phyloP scores from a whole-genome alignment of 64 coral and sea anemone species.

The Dendronephthya gigantea region DNA sequence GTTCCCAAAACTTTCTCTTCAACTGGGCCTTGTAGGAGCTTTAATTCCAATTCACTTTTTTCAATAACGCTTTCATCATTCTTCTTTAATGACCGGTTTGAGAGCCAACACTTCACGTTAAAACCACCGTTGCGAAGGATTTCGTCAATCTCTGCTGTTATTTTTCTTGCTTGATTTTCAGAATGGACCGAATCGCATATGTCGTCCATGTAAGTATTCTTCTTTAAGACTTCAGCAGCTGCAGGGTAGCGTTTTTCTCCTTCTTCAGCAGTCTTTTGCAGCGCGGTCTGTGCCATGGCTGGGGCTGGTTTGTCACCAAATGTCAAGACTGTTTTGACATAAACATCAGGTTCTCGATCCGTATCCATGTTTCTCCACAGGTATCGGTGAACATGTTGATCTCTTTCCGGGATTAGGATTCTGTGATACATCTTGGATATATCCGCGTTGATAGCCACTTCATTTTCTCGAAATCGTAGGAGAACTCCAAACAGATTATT shows the following conservation, averaged over 20 bases:
- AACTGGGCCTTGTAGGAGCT: slow-evolving; percentile 28
- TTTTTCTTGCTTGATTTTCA: slow-evolving; percentile 18
- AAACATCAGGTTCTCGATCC: neutral
- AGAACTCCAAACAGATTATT: neutral
- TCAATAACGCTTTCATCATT: neutral
- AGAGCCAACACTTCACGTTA: slow-evolving; percentile 26
- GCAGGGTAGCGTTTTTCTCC: neutral
- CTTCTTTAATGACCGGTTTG: slow-evolving; percentile 6
- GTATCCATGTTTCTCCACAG: slow-evolving; percentile 13
- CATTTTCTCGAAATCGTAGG: slow-evolving; percentile 1
- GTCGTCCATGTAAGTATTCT: slow-evolving; percentile 1
- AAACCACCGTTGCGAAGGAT: slow-evolving; percentile 31
- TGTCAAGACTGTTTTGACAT: neutral
- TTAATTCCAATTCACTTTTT: slow-evolving; percentile 2
- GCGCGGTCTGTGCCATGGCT: neutral
- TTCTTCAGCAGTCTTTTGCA: neutral
- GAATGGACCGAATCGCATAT: slow-evolving; percentile 21
- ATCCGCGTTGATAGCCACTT: neutral
- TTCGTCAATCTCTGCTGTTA: slow-evolving; percentile 33
- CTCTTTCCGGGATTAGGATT: neutral
- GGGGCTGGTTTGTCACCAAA: slow-evolving; percentile 3
- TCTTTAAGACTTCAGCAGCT: neutral
- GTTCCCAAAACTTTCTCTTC: slow-evolving; percentile 44
- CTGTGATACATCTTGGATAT: slow-evolving; percentile 15
- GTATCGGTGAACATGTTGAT: slow-evolving; percentile 7